Conservation (phyloP, 2,113 vertebrate species). For the Percina caprodes region DNA sequence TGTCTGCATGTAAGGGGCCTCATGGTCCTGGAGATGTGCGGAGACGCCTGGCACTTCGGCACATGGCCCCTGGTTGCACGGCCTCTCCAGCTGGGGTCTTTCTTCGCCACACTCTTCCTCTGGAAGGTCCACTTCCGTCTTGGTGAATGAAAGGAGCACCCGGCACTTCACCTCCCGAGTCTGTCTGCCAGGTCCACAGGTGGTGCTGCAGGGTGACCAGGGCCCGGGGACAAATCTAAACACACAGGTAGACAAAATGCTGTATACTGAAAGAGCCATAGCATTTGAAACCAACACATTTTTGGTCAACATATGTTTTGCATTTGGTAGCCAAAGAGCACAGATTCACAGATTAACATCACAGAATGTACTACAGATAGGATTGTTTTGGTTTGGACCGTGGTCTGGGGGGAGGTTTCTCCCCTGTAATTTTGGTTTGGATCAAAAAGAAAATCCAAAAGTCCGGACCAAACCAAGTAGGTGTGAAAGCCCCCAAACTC, state of each 20-base stretch:
- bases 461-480: too few species aligned
- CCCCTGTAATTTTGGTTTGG: too few species aligned
- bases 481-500: too few species aligned
- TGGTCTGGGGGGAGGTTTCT: too few species aligned
- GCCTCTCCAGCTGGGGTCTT: conserved; percentile 77
- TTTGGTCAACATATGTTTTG: too few species aligned
- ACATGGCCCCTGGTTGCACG: conserved; percentile 85
- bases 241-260: not conserved
- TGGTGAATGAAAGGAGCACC: conserved; percentile 89
- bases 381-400: too few species aligned
- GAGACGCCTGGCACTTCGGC: conserved; percentile 61
- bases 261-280: not conserved
- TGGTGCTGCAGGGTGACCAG: conserved; percentile 91
- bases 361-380: too few species aligned
- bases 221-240: conserved; percentile 89
- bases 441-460: too few species aligned
- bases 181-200: conserved; percentile 88
- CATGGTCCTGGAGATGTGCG: conserved; percentile 33
- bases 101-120: conserved; percentile 89
- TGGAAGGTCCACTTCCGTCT: conserved; percentile 90
- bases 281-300: not conserved
- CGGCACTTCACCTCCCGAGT: conserved; percentile 87
- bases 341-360: too few species aligned
- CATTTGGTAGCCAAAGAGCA: too few species aligned
- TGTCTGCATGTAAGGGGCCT: conserved; percentile 42